A percentile compares a stretch with the other conserved stretches of the same genome.
phyloP scores from a whole-genome alignment of 2,797 vertebrate genomes.

The Lutjanus argentimaculatus region DNA sequence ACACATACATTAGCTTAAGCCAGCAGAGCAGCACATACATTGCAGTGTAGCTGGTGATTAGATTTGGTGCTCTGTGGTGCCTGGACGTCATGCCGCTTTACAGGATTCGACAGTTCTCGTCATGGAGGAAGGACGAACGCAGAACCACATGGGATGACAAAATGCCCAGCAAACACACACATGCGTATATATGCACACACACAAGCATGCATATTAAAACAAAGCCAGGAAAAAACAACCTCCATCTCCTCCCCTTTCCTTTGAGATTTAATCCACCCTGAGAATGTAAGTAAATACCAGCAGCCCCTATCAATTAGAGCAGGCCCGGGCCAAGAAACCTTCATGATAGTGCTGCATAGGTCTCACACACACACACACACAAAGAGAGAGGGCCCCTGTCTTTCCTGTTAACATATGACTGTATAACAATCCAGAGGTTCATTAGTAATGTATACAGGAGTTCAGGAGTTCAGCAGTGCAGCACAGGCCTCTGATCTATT shows the following conservation, averaged over 20 bases:
- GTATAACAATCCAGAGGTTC: constrained; percentile 71
- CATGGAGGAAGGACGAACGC: constrained; percentile 65
- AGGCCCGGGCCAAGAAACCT: constrained; percentile 70
- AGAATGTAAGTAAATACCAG: constrained; percentile 81
- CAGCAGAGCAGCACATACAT: constrained; percentile 46
- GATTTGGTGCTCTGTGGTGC: constrained; percentile 70
- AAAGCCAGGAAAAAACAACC: constrained; percentile 65
- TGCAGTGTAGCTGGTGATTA: constrained; percentile 65
- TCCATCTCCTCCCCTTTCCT: constrained; percentile 64
- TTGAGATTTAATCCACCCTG: constrained; percentile 78
- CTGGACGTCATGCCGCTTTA: constrained; percentile 65
- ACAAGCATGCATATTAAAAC: constrained; percentile 62
- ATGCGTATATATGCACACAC: constrained; percentile 7
- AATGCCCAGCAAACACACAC: constrained; percentile 29
- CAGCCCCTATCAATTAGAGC: constrained; percentile 81
- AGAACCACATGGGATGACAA: constrained; percentile 56
- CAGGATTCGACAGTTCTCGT: constrained; percentile 70
- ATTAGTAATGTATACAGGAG: constrained; percentile 76
- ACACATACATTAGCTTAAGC: constrained; percentile 23
- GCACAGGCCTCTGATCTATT: constrained; percentile 67
- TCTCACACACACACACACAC: constrained; percentile 15
- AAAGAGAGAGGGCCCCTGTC: constrained; percentile 51
- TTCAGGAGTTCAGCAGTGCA: constrained; percentile 71
- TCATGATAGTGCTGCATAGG: constrained; percentile 63
- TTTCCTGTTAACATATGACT: constrained; percentile 70